Evolutionary conservation across 1,140 invertebrate genomes (phyloP).

Genomic region (Drosophila murphyi): DNA sequence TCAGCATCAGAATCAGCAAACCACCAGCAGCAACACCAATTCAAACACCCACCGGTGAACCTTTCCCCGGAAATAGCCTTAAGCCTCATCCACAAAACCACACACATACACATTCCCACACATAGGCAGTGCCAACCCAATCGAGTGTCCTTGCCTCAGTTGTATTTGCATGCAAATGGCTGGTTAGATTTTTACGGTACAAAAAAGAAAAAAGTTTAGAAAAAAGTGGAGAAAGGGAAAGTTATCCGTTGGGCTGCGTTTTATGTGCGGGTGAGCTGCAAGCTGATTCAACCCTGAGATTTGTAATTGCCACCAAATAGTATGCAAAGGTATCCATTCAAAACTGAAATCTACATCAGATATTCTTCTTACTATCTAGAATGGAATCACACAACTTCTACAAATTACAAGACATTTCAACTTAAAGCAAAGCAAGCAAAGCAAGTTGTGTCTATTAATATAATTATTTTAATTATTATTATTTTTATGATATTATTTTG

Average conservation of each 20-base stretch:
- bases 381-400: slow-evolving; percentile 2
- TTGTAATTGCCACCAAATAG: slow-evolving; percentile 23
- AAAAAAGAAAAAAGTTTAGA: neutral
- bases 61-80: slow-evolving; percentile 13
- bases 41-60: slow-evolving; percentile 5
- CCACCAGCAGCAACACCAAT: slow-evolving; percentile 2
- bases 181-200: slow-evolving; percentile 38
- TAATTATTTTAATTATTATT: no score
- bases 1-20: slow-evolving; percentile 14
- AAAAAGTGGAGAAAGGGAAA: neutral
- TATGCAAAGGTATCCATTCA: slow-evolving; percentile 24
- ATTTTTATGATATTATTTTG: no score
- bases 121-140: slow-evolving; percentile 7
- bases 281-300: slow-evolving; percentile 33
- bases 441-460: no score
- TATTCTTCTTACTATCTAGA: slow-evolving; percentile 15
- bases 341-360: slow-evolving; percentile 5
- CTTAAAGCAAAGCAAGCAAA: neutral
- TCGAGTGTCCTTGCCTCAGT: slow-evolving; percentile 35
- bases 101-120: neutral
- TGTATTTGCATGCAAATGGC: slow-evolving; percentile 51
- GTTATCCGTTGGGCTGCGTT: slow-evolving; percentile 39
- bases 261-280: slow-evolving; percentile 22
- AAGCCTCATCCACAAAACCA: neutral
- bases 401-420: slow-evolving; percentile 14